phyloP scores from a whole-genome alignment of 2,113 vertebrate species.

The Barnardius zonarius region DNA sequence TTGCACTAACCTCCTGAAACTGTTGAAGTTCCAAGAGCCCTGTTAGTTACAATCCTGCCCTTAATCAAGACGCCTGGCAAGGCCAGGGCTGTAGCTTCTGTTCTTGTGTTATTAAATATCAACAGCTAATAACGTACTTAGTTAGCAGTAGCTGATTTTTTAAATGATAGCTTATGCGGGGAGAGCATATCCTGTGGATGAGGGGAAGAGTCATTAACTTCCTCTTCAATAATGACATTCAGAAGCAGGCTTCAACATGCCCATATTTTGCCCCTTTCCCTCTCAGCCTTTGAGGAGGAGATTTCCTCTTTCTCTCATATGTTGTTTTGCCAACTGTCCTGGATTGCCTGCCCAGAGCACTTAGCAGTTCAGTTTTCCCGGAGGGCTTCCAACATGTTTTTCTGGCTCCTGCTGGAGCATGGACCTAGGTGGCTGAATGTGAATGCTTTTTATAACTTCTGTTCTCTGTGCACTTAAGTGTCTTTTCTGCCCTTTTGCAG shows the following conservation, averaged over 20 bases:
- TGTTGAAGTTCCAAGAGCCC: constrained; percentile 24
- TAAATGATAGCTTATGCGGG: neutral
- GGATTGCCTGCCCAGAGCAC: neutral
- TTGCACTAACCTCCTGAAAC: neutral
- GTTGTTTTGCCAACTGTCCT: neutral
- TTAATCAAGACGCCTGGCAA: constrained; percentile 33
- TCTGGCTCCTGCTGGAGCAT: neutral
- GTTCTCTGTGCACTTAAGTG: neutral
- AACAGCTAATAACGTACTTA: constrained; percentile 23
- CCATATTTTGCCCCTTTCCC: neutral
- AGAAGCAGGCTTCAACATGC: neutral
- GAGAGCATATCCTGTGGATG: neutral
- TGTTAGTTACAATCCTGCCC: neutral
- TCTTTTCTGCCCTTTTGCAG: neutral
- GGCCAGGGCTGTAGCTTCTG: constrained; percentile 21
- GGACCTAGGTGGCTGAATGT: neutral
- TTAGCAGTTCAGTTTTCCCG: neutral
- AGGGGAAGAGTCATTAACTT: constrained; percentile 14
- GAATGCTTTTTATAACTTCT: neutral
- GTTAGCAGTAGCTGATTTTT: constrained; percentile 39
- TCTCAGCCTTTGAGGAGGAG: neutral
- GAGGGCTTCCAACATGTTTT: neutral
- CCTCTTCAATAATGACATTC: constrained; percentile 1
- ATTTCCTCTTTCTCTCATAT: neutral
- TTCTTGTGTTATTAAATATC: constrained; percentile 43